A percentile compares a stretch with the other conserved stretches of the same genome.
Evolutionary conservation across 2,797 vertebrate genomes (phyloP).

Genomic region (Avahi laniger): DNA sequence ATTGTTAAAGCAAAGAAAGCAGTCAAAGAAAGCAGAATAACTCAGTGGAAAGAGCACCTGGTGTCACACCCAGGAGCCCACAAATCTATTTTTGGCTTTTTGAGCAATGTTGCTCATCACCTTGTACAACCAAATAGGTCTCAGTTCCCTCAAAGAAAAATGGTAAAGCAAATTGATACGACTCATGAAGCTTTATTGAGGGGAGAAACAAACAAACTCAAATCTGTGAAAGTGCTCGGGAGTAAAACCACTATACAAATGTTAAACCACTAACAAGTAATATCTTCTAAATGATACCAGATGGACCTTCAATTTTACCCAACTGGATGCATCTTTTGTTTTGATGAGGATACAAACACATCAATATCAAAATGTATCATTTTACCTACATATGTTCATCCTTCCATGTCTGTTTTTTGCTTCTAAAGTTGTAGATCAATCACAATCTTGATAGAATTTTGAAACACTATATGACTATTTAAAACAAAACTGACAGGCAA

Average conservation of each 20-base stretch:
- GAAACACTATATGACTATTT: background rate
- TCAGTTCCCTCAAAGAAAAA: conserved; percentile 60
- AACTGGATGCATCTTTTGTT: background rate
- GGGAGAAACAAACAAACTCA: background rate
- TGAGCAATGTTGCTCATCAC: conserved; percentile 12
- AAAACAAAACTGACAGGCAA: background rate
- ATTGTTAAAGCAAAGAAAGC: conserved; percentile 31
- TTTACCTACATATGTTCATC: background rate
- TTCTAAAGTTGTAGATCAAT: background rate
- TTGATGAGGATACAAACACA: background rate
- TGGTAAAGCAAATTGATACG: background rate
- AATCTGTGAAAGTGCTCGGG: background rate
- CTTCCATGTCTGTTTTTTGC: background rate
- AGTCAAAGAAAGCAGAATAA: background rate
- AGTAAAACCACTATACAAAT: background rate
- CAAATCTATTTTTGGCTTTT: conserved; percentile 61
- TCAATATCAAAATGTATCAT: background rate
- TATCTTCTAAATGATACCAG: background rate
- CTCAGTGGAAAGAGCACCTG: conserved; percentile 25
- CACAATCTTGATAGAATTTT: background rate
- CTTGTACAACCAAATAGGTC: background rate
- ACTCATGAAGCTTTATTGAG: background rate
- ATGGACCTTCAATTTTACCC: background rate
- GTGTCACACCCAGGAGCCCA: conserved; percentile 27
- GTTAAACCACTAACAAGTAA: background rate